Base-by-base conservation (phyloP, 2,888 invertebrate genomes). In the Caenorhabditis sp. region DNA sequence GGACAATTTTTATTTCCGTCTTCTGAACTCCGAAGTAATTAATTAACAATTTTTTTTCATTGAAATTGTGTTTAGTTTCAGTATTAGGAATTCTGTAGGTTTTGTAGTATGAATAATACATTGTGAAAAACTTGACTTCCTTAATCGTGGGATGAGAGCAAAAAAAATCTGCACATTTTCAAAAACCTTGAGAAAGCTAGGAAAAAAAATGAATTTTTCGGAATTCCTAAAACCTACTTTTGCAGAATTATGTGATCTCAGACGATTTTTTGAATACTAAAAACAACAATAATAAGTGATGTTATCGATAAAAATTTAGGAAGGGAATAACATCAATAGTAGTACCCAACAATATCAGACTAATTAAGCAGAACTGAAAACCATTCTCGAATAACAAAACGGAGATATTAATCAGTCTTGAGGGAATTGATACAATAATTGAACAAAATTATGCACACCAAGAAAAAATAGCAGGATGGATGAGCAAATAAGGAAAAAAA, bases 401-500 rank as follows among this genome's bases (percentile, higher is more conserved):
- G 31, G 12, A 7, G 14, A 43, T 2, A 43, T 10, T 12, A 17
- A 43, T 43, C 43, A 43, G 43, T 43, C 43, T 43, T 12, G 3
- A 10, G 43, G 17, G 43, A 43, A 43, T 14, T 10, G 43, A 43
- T 43, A 43, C 43, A 43, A 17, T 43, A 43, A 43, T 43, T 43
- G 43, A 43, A 43, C 43, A 43, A 17, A 43, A 43, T 43, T 43
- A 43, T 43, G 43, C 43, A 43, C 43, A 43, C 17, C 43, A 43
- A 43, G 43, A 43, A 10, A 43, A 43, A 43, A 43, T 17, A 43
- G 43, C 43, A 14, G 14, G 43, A 43, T 43, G 43, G 43, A 43
- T 43, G 43, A 43, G 43, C 43, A 43, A 43, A 43, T 43, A 43
- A 43, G 43, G 43, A 43, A 43, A 36, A 36, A 43, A 43, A 43